Conservation (phyloP, 23 tunicate species). For the Halocynthia roretzi region DNA sequence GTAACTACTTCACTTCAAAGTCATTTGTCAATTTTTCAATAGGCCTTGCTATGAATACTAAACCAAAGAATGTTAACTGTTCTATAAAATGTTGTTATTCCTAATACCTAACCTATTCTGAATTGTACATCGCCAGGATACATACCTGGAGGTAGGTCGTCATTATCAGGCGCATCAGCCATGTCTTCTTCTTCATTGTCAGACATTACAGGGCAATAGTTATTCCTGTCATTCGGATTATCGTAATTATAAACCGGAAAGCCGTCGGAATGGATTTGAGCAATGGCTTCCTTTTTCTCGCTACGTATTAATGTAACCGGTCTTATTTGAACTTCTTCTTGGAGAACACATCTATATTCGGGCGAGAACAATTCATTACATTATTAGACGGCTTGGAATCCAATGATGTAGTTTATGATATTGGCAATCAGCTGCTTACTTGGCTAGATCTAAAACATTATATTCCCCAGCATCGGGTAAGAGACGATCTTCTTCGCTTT, state of each 20-base stretch:
- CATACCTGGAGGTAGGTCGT: neutral
- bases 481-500: constrained; percentile 3
- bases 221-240: constrained; percentile 20
- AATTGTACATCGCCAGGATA: too few relatives aligned
- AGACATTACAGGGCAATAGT: constrained; percentile 21
- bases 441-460: constrained; percentile 16
- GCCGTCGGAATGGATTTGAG: constrained; percentile 4
- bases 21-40: too few relatives aligned
- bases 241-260: constrained; percentile 17
- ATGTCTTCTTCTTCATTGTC: constrained; percentile 9
- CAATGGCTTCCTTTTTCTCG: neutral
- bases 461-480: constrained; percentile 27
- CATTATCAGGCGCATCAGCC: neutral
- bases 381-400: neutral
- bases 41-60: too few relatives aligned
- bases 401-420: neutral
- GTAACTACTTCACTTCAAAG: too few relatives aligned
- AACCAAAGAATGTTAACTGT: too few relatives aligned
- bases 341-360: constrained; percentile 18
- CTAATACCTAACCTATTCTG: too few relatives aligned
- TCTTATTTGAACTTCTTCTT: neutral
- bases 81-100: too few relatives aligned
- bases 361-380: neutral
- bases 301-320: neutral
- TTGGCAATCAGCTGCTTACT: constrained; percentile 3